Evolutionary conservation across 2,888 invertebrate genomes (phyloP).

Genomic region (Nomada ferruginata): DNA sequence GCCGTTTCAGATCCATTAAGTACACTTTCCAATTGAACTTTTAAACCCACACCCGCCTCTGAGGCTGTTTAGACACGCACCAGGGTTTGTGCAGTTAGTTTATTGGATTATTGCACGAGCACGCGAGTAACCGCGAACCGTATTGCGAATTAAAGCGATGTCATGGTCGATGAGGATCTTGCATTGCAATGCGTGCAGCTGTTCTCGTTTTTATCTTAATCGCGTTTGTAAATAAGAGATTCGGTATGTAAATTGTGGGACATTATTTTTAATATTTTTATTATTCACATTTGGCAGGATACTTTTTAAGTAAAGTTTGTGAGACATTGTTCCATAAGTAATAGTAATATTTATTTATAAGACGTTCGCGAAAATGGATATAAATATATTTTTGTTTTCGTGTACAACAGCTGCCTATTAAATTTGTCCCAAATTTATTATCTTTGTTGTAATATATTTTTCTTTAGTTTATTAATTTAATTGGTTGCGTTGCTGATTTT

Average conservation of each 20-base stretch:
- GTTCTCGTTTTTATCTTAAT: neutral
- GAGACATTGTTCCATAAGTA: too few relatives aligned
- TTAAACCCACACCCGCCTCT: constrained; percentile 49
- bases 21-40: constrained; percentile 69
- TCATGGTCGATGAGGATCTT: neutral
- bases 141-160: constrained; percentile 45
- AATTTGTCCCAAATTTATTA: too few relatives aligned
- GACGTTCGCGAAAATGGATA: too few relatives aligned
- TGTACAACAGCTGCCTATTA: too few relatives aligned
- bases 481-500: too few relatives aligned
- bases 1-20: constrained; percentile 58
- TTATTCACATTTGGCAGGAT: too few relatives aligned
- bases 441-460: too few relatives aligned
- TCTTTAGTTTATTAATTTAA: too few relatives aligned
- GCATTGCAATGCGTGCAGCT: neutral
- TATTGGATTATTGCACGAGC: constrained; percentile 55
- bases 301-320: too few relatives aligned
- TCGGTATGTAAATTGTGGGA: neutral
- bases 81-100: constrained; percentile 44
- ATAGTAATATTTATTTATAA: too few relatives aligned
- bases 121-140: constrained; percentile 41
- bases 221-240: neutral
- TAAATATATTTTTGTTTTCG: too few relatives aligned
- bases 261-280: neutral
- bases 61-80: constrained; percentile 60